Percentiles rank a stretch among this genome's conserved stretches.
phyloP scores from a whole-genome alignment of 2,888 invertebrate species.

The Celastrina argiolus region DNA sequence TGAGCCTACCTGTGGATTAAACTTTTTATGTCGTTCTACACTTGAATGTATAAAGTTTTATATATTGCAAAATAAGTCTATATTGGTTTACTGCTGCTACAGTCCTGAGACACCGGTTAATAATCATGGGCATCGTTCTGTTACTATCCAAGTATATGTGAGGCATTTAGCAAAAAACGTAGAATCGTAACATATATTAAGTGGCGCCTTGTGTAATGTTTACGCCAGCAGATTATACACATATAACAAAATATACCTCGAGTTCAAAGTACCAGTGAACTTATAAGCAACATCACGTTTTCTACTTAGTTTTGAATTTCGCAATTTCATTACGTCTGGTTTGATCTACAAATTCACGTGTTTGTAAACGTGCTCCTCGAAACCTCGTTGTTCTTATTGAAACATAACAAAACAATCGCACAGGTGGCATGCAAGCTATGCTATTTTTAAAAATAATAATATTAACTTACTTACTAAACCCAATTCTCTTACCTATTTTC shows the following conservation, averaged over 20 bases:
- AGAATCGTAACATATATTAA: not conserved
- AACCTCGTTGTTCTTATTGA: constrained; percentile 17
- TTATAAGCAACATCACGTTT: constrained; percentile 31
- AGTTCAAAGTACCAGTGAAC: constrained; percentile 39
- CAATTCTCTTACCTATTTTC: too few relatives aligned
- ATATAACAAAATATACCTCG: not conserved
- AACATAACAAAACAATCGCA: constrained; percentile 18
- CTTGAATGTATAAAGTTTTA: constrained; percentile 17
- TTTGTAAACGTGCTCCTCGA: constrained; percentile 35
- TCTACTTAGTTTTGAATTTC: constrained; percentile 26
- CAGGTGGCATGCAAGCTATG: not conserved
- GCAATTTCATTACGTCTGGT: constrained; percentile 22
- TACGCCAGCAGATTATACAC: not conserved
- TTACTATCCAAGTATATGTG: too few relatives aligned
- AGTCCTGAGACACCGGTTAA: too few relatives aligned
- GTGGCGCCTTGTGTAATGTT: not conserved
- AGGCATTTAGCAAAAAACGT: too few relatives aligned
- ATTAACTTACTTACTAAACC: not conserved
- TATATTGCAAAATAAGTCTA: not conserved
- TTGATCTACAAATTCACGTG: constrained; percentile 34
- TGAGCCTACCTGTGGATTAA: constrained; percentile 47
- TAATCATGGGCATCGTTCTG: too few relatives aligned
- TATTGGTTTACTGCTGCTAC: not conserved
- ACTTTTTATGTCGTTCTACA: constrained; percentile 39
- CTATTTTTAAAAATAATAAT: not conserved